Conservation (phyloP, 2,113 vertebrate species). For the Paramisgurnus dabryanus region DNA sequence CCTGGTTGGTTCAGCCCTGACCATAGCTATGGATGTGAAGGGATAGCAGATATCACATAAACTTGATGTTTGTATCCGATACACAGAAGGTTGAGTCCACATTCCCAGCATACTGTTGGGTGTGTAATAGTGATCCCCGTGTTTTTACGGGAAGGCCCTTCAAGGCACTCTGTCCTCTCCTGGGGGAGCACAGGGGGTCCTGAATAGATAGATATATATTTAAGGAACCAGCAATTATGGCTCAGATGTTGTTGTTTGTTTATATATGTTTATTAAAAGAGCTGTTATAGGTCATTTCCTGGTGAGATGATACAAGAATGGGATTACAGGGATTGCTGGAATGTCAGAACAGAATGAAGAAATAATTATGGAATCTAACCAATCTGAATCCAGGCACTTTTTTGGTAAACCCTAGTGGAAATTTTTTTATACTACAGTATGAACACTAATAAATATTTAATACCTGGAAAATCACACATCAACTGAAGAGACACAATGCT, state of each 20-base stretch:
- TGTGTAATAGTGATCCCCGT: constrained; percentile 52
- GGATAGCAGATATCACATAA: constrained; percentile 11
- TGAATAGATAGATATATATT: constrained; percentile 58
- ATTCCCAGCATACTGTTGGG: constrained; percentile 55
- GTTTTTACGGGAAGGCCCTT: constrained; percentile 55
- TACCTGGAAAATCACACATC: background rate
- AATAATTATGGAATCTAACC: background rate
- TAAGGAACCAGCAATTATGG: constrained; percentile 57
- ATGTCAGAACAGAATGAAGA: constrained; percentile 38
- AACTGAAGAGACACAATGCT: background rate
- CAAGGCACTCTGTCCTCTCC: constrained; percentile 9
- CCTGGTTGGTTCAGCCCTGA: constrained; percentile 76
- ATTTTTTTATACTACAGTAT: too few relatives aligned
- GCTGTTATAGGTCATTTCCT: constrained; percentile 49
- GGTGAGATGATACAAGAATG: constrained; percentile 63
- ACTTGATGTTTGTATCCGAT: constrained; percentile 25
- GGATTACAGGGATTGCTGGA: constrained; percentile 51
- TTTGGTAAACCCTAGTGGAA: too few relatives aligned
- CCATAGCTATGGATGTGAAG: constrained; percentile 6
- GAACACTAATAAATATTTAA: background rate
- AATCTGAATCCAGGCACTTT: background rate
- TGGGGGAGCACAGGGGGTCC: constrained; percentile 40
- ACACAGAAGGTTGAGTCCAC: constrained; percentile 44
- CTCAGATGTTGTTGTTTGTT: constrained; percentile 51
- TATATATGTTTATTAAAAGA: background rate